Base-by-base conservation (phyloP, 2,113 vertebrate genomes). In the Oncorhynchus tshawytscha region DNA sequence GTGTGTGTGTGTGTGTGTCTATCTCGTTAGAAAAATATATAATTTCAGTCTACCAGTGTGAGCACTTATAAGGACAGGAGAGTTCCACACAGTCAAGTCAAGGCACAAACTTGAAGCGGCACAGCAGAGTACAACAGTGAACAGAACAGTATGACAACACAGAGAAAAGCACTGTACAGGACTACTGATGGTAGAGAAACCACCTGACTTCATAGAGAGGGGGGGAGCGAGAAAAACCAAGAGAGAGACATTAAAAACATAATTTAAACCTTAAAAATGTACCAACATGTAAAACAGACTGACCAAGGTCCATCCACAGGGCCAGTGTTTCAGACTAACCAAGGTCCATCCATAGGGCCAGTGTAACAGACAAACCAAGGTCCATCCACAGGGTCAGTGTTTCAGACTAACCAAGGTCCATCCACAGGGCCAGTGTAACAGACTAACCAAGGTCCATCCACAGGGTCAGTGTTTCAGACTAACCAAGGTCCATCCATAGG, bases 21-120 rank as follows among this genome's bases (percentile, higher is more conserved):
- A 16, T 62, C 59, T 24, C 12, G 7, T 8, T 8, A 64, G 60
- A 64, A 64, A 22, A 25, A n/a, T 16, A 31, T 13, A 65, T 48
- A 62, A 62, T 62, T 62, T 22, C n/a, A 22, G 18, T 62, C 18
- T 22, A 7, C 59, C 6, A 69, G 31, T 39, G 31, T 66, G n/a
- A 60, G 59, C 45, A 29, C 45, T 29, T 57, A 25, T 54, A 39
- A 68, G 59, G 24, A 18, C 54, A 39, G 74, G 25, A 31, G 27
- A 60, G 25, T 31, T 34, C 54, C n/a, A 59, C 51, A 59, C 20
- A 59, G 29, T 70, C 57, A 76, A 22, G 34, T 25, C 34, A 70
- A 78, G 76, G 70, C 76, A 78, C 68, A 76, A 11, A 70, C 2
- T 18, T 25, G 12, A n/a, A 73, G 48, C 25, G 22, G 62, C 49